Percentiles rank a stretch among this genome's conserved stretches.
Evolutionary conservation across 2,797 vertebrate species (phyloP).

Genomic region (Lacerta bilineata): DNA sequence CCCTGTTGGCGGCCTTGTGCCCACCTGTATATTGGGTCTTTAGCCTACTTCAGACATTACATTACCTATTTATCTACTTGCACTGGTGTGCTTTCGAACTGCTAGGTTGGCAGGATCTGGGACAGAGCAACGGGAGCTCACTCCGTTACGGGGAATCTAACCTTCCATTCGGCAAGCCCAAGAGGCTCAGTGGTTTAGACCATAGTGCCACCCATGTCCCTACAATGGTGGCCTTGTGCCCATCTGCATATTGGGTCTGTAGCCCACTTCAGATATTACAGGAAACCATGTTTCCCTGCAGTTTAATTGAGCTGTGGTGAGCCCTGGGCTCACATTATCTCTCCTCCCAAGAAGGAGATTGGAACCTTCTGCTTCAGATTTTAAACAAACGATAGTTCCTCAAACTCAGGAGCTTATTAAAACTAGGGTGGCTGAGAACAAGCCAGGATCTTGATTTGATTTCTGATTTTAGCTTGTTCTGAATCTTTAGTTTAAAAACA

Average conservation of each 20-base stretch:
- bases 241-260: not conserved
- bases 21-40: not conserved
- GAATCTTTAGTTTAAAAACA: not conserved
- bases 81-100: too few species aligned
- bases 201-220: too few species aligned
- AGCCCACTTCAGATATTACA: not conserved
- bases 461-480: not conserved
- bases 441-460: not conserved
- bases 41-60: not conserved
- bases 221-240: not conserved
- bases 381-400: not conserved
- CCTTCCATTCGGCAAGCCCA: too few species aligned
- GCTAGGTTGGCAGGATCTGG: too few species aligned
- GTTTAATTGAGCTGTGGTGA: not conserved
- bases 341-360: not conserved
- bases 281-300: not conserved
- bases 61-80: too few species aligned
- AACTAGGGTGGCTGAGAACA: not conserved
- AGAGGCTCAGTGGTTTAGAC: too few species aligned
- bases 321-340: not conserved
- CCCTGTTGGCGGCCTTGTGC: not conserved
- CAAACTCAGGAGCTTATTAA: not conserved
- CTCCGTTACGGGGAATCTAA: too few species aligned
- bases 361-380: not conserved
- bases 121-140: too few species aligned